Base-by-base conservation (phyloP, 2,888 invertebrate genomes). In the Drosophila anceps region DNA sequence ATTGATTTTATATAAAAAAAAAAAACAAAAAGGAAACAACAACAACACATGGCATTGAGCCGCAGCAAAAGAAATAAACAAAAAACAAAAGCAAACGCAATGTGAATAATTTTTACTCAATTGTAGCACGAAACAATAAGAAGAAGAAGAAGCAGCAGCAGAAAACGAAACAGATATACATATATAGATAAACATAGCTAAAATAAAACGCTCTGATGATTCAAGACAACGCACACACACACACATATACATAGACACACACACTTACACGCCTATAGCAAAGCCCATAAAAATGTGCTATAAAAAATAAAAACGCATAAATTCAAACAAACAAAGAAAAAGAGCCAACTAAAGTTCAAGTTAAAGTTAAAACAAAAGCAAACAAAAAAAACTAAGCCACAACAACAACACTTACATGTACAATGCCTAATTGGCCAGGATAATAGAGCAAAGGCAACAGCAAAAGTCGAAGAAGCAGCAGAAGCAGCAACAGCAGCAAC, bases 81-180 rank as follows among this genome's bases (percentile, higher is more conserved):
- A 68, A 61, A 68, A 60, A 63, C 48, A 54, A 66, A 79, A 61
- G 61, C 69, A 31, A 69, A 73, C 90, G 90, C 90, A 90, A 89
- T 76, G 88, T 87, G 88, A 87, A 85, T 87, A 90, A 89, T 79
- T 90, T 74, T 73, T 70, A 48, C 81, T 83, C 58, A 80, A 88
- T 73, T 69, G 73, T 73, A 67, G 60, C 90, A 84, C 86, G 81
- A 88, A 80, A 76, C 74, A 67, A 64, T 58, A 69, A 50, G 51
- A 58, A 55, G 41, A 51, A 60, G 43, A 61, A 62, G 4, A 63
- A 57, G 43, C 27, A 37, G 53, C n/a, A 53, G 43, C 27, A 37
- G 53, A 27, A 53, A 20, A 35, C 24, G 35, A 24, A 15, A 33
- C 18, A 31, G 18, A 67, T 6, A 55, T 31, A 37, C 15, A 31